Evolutionary conservation across 2,797 vertebrate species (phyloP).

Genomic region (Atherinosoma microstoma): DNA sequence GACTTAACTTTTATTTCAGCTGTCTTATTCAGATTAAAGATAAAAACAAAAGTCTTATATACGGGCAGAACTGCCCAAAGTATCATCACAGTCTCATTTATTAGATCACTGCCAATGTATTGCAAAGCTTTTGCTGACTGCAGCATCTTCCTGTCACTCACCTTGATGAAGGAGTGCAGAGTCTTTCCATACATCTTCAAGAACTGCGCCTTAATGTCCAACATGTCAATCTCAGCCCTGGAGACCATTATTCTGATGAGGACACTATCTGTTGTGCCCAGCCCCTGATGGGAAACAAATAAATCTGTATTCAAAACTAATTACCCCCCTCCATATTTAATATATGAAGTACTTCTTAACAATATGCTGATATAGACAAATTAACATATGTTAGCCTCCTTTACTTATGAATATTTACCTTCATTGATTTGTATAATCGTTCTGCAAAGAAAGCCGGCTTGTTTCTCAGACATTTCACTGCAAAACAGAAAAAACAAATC

Average conservation of each 20-base stretch:
- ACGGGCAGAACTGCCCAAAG: neutral
- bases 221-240: constrained; percentile 93
- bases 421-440: constrained; percentile 96
- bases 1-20: no score
- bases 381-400: neutral
- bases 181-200: constrained; percentile 92
- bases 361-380: neutral
- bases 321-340: no score
- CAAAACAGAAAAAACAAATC: constrained; percentile 36
- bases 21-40: neutral
- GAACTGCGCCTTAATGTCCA: constrained; percentile 92
- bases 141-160: constrained; percentile 54
- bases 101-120: constrained; percentile 24
- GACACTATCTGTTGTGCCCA: constrained; percentile 92
- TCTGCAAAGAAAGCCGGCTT: constrained; percentile 93
- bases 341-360: neutral
- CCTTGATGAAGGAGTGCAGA: constrained; percentile 97
- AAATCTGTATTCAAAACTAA: constrained; percentile 1
- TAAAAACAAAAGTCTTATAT: neutral
- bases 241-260: constrained; percentile 95
- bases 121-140: constrained; percentile 23
- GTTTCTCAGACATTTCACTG: constrained; percentile 91
- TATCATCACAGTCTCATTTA: neutral
- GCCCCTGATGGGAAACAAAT: constrained; percentile 80
- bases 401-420: constrained; percentile 83